Conservation (phyloP, 1,140 invertebrate genomes). For the Fopius arisanus region DNA sequence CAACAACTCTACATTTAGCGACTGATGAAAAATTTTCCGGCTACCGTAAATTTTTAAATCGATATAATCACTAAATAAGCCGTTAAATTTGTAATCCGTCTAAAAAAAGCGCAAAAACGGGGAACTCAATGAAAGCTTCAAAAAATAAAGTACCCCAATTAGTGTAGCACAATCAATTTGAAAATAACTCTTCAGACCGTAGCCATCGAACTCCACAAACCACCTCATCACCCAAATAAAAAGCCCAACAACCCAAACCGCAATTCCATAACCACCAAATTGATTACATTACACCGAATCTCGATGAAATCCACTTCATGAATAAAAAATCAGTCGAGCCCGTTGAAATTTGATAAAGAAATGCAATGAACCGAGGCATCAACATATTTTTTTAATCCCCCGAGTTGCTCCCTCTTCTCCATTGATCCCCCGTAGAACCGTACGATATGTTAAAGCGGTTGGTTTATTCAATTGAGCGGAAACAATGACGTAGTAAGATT, state of each 20-base stretch:
- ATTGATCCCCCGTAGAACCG: neutral
- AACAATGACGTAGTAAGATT: slow-evolving; percentile 14
- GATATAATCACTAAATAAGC: too few species aligned
- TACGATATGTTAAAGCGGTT: neutral
- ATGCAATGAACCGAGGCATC: neutral
- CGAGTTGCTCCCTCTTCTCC: neutral
- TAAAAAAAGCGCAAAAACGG: too few species aligned
- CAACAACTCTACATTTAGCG: too few species aligned
- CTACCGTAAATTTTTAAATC: too few species aligned
- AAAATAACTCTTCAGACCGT: too few species aligned
- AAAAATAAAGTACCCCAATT: too few species aligned
- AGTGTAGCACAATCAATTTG: too few species aligned
- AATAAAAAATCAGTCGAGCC: neutral
- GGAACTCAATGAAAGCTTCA: too few species aligned
- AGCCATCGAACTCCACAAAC: neutral
- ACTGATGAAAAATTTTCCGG: too few species aligned
- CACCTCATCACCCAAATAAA: neutral
- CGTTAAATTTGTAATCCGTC: too few species aligned
- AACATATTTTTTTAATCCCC: slow-evolving; percentile 2
- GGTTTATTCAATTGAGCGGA: slow-evolving; percentile 8
- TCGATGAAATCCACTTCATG: neutral
- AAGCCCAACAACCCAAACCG: neutral
- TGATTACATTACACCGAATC: neutral
- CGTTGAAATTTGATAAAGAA: neutral
- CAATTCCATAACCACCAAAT: neutral